A percentile compares a stretch with the other conserved stretches of the same genome.
phyloP scores from a whole-genome alignment of 2,888 invertebrate species.

The Orchestes rusci region DNA sequence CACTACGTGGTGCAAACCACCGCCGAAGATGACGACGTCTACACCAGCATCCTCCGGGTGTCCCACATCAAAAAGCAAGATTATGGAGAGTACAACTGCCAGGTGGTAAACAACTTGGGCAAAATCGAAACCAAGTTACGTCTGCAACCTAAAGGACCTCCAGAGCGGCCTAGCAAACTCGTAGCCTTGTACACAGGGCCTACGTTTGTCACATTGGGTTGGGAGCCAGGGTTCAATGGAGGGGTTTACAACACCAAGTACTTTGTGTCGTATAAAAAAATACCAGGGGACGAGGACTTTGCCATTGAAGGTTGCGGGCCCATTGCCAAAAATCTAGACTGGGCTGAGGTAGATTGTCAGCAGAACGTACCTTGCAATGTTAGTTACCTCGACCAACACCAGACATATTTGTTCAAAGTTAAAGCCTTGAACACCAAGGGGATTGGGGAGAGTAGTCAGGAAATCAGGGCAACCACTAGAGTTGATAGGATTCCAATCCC shows the following conservation, averaged over 20 bases:
- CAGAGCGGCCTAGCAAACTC: slow-evolving; percentile 72
- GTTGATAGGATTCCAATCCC: slow-evolving; percentile 79
- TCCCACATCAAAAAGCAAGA: slow-evolving; percentile 72
- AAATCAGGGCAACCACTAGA: slow-evolving; percentile 72
- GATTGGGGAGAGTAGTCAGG: slow-evolving; percentile 79
- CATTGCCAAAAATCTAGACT: slow-evolving; percentile 55
- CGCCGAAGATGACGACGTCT: slow-evolving; percentile 77
- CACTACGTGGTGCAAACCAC: slow-evolving; percentile 80
- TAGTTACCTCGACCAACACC: slow-evolving; percentile 77
- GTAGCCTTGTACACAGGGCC: slow-evolving; percentile 68
- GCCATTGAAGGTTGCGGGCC: slow-evolving; percentile 56
- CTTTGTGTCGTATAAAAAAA: slow-evolving; percentile 73
- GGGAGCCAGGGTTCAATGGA: slow-evolving; percentile 89
- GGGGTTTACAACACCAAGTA: slow-evolving; percentile 81
- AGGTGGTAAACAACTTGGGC: slow-evolving; percentile 69
- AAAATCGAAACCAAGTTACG: slow-evolving; percentile 67
- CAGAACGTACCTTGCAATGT: slow-evolving; percentile 84
- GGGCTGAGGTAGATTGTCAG: slow-evolving; percentile 81
- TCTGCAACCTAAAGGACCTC: slow-evolving; percentile 80
- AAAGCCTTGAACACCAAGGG: slow-evolving; percentile 85
- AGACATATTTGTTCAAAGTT: slow-evolving; percentile 78
- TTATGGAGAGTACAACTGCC: slow-evolving; percentile 88
- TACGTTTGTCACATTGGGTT: slow-evolving; percentile 70
- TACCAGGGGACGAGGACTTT: slow-evolving; percentile 55
- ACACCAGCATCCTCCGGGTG: slow-evolving; percentile 69